Evolutionary conservation across 2,797 vertebrate species (phyloP).

Genomic region (Eidolon dupreanum): DNA sequence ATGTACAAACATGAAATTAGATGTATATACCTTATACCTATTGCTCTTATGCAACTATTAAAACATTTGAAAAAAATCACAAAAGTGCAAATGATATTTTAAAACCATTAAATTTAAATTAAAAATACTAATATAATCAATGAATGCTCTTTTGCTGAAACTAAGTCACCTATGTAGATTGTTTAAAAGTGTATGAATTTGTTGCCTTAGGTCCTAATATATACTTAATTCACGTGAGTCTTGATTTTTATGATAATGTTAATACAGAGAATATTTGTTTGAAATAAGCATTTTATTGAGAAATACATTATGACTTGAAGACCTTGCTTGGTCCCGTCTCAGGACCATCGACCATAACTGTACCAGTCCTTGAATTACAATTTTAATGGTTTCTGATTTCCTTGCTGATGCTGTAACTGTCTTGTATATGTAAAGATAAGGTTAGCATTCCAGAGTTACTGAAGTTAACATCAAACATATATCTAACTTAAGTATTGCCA

Average conservation of each 20-base stretch:
- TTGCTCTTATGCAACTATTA: neutral
- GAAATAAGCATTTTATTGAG: neutral
- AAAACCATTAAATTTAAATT: neutral
- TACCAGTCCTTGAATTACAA: neutral
- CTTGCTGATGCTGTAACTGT: neutral
- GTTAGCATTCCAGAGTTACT: neutral
- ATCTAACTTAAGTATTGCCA: neutral
- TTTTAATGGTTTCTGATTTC: constrained; percentile 35
- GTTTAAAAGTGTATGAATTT: neutral
- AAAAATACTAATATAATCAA: neutral
- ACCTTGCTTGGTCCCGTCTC: neutral
- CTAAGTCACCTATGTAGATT: neutral
- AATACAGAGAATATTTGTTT: neutral
- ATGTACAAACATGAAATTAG: neutral
- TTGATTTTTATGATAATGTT: neutral
- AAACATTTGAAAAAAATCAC: constrained; percentile 35
- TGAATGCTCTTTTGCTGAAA: neutral
- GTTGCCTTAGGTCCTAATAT: neutral
- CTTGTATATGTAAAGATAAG: constrained; percentile 2
- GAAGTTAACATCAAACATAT: neutral
- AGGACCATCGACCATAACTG: neutral
- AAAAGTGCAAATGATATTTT: neutral
- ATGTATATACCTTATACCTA: neutral
- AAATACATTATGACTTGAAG: neutral
- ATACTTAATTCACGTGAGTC: neutral